Conservation (phyloP, 2,888 invertebrate species). For the Morpho helenor region DNA sequence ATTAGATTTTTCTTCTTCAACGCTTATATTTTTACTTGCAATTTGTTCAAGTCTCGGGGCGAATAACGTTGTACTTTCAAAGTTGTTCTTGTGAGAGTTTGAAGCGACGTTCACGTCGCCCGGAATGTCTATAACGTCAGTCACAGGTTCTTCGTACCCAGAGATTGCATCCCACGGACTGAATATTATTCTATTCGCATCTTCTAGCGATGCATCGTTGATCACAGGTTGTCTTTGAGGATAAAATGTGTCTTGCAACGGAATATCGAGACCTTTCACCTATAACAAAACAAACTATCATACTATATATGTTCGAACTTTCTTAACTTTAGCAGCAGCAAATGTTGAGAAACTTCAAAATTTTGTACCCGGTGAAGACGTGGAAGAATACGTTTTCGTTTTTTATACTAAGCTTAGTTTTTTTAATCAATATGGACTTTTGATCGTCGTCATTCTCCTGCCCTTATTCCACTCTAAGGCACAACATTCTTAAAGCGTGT, state of each 20-base stretch:
- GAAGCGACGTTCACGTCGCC: conserved; percentile 51
- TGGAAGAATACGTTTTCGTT: too few species aligned
- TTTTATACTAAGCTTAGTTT: too few species aligned
- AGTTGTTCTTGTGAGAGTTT: conserved; percentile 57
- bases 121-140: conserved; percentile 71
- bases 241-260: conserved; percentile 52
- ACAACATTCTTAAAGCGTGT: too few species aligned
- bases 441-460: too few species aligned
- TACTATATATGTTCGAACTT: too few species aligned
- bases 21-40: conserved; percentile 68
- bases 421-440: too few species aligned
- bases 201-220: conserved; percentile 69
- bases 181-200: conserved; percentile 77
- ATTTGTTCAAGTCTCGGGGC: conserved; percentile 54
- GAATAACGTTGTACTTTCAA: conserved; percentile 41
- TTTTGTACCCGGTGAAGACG: too few species aligned
- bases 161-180: conserved; percentile 74
- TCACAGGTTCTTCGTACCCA: conserved; percentile 64
- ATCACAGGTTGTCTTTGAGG: conserved; percentile 57
- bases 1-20: conserved; percentile 71
- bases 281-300: conserved; percentile 5
- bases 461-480: too few species aligned
- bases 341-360: not conserved
- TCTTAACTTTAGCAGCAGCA: not conserved
- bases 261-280: conserved; percentile 72